Conservation (phyloP, 2,888 invertebrate genomes). For the Tinea semifulvella region DNA sequence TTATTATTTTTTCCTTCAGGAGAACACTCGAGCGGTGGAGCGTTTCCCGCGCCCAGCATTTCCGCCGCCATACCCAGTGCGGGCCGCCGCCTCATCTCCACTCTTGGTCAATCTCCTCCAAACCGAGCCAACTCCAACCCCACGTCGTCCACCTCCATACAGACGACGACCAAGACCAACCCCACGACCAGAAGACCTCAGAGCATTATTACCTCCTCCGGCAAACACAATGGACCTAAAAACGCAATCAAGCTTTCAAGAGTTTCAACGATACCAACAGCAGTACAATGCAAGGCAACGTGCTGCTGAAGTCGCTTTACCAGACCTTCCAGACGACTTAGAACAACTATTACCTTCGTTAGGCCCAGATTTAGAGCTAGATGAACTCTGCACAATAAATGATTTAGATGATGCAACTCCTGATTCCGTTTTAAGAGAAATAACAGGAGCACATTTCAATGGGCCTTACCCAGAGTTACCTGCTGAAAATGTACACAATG, state of each 20-base stretch:
- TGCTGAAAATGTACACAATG: constrained; percentile 27
- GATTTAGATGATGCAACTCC: constrained; percentile 33
- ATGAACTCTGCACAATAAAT: constrained; percentile 40
- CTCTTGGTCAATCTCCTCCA: constrained; percentile 90
- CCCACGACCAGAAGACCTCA: constrained; percentile 49
- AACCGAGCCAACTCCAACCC: constrained; percentile 67
- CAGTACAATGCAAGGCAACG: constrained; percentile 70
- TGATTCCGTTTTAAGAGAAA: constrained; percentile 16
- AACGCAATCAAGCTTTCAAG: constrained; percentile 67
- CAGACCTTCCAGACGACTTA: constrained; percentile 65
- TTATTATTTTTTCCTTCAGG: no score
- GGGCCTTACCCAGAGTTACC: constrained; percentile 25
- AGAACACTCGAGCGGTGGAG: constrained; percentile 32
- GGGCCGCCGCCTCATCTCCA: constrained; percentile 83
- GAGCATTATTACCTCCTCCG: constrained; percentile 58
- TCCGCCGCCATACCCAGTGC: constrained; percentile 37
- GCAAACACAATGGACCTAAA: constrained; percentile 68
- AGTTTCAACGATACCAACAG: constrained; percentile 71
- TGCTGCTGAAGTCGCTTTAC: constrained; percentile 47
- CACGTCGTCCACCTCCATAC: constrained; percentile 25
- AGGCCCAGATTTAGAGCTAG: constrained; percentile 68
- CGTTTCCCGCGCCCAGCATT: constrained; percentile 20
- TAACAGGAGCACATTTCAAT: constrained; percentile 13
- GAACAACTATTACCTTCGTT: constrained; percentile 72
- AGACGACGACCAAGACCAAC: constrained; percentile 19